These are phyloP conservation scores for Mesaphorura yosii DNA, from an alignment of 1,140 invertebrate genomes.

Conservation along the genomic window DNA sequence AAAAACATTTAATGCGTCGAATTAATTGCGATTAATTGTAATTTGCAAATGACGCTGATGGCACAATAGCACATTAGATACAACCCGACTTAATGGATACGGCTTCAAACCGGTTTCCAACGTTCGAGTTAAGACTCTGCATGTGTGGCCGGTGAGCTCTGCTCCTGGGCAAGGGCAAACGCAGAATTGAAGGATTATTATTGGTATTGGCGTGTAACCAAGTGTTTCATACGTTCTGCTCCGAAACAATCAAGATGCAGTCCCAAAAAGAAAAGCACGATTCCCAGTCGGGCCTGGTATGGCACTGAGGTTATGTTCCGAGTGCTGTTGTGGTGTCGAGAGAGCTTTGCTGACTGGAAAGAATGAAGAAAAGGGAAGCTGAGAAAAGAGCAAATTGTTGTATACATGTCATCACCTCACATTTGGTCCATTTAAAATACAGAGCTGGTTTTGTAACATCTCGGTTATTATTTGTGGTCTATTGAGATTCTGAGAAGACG, in stretches of 20 bases:
- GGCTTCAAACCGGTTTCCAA: too few species aligned
- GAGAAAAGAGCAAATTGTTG: constrained; percentile 20
- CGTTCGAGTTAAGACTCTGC: too few species aligned
- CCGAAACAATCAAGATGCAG: not conserved
- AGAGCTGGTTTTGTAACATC: not conserved
- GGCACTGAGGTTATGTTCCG: not conserved
- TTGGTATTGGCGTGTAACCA: constrained; percentile 23
- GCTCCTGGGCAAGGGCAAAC: not conserved
- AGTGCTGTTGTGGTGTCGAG: not conserved
- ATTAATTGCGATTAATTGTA: too few species aligned
- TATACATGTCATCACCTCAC: constrained; percentile 29
- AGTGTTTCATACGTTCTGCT: not conserved
- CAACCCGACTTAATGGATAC: too few species aligned
- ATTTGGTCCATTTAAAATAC: constrained; percentile 24
- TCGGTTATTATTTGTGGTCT: not conserved
- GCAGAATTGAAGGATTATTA: constrained; percentile 9
- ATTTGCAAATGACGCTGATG: too few species aligned
- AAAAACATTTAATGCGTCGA: too few species aligned
- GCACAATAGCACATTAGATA: too few species aligned
- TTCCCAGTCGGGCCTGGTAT: too few species aligned
- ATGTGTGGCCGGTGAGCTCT: too few species aligned
- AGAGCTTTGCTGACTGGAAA: not conserved
- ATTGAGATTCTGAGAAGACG: too few species aligned
- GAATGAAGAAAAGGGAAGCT: not conserved
- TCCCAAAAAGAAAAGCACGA: too few species aligned